A percentile compares a stretch with the other conserved stretches of the same genome.
These are phyloP conservation scores for Petrolisthes manimaculis DNA, from an alignment of 2,888 invertebrate species.

Conservation along the genomic window DNA sequence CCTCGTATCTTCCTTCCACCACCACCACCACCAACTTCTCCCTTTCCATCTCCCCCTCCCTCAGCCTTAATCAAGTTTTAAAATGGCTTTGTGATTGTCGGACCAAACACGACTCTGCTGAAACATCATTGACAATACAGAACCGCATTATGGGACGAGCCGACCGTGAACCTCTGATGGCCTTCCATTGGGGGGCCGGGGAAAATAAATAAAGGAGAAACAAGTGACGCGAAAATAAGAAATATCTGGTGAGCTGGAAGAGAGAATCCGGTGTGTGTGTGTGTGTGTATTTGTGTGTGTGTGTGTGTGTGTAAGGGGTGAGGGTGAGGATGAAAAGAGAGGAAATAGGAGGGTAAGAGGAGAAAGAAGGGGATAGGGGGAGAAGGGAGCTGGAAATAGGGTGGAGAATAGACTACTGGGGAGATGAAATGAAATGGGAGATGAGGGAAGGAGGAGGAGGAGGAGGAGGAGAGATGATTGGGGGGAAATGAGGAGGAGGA, in stretches of 20 bases:
- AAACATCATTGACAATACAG: constrained; percentile 63
- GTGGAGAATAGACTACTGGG: background rate
- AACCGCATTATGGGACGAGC: constrained; percentile 55
- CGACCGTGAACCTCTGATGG: constrained; percentile 57
- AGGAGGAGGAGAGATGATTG: background rate
- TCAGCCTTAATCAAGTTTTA: constrained; percentile 59
- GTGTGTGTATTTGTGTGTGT: background rate
- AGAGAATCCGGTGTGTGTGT: constrained; percentile 17
- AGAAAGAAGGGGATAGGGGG: background rate
- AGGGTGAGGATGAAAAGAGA: constrained; percentile 1
- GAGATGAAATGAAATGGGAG: background rate
- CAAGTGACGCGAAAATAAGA: constrained; percentile 58
- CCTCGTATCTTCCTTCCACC: background rate
- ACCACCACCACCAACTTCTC: background rate
- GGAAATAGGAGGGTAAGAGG: constrained; percentile 2
- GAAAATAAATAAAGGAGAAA: constrained; percentile 59
- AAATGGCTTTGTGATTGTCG: constrained; percentile 61
- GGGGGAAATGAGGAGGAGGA: background rate
- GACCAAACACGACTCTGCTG: constrained; percentile 59
- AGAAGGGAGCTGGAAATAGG: background rate
- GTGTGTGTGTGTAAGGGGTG: constrained; percentile 25
- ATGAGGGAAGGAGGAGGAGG: background rate
- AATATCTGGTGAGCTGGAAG: constrained; percentile 56
- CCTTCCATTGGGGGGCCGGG: constrained; percentile 54
- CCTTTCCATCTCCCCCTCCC: constrained; percentile 13